Base-by-base conservation (phyloP, 2,113 vertebrate genomes). In the Naja naja region DNA sequence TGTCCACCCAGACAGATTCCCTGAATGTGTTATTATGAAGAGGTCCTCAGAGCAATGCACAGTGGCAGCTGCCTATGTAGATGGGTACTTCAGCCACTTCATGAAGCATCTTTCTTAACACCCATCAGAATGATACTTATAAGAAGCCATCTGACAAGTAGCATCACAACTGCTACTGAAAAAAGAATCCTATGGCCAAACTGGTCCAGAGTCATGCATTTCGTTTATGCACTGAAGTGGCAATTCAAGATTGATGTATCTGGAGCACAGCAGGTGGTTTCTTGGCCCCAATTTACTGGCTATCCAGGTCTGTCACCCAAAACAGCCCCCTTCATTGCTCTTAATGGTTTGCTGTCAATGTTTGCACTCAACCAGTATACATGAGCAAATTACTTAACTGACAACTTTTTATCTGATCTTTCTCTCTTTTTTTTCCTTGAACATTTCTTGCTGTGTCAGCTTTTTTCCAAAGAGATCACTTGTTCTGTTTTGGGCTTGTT, bases 401-500 rank as follows among this genome's bases (percentile, higher is more conserved):
- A 34, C 16, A 52, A 7, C 12, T 60, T 64, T 91, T 23, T 85
- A 22, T 53, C 49, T 90, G 47, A 30, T 22, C 47, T 81, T 39
- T 47, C 27, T 69, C 34, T 52, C 14, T 60, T 22, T 56, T 47
- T 27, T 39, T 87, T 3, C 16, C 34, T 58, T 89, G 88, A 43
- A 56, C 55, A 56, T 89, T 89, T 89, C 12, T 90, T 8, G 60
- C 22, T 90, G 47, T 74, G 60, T 43, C 39, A 53, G 22, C 60
- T 81, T 30, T 27, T 22, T 74, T 47, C 18, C 27, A 34, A 53
- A 22, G 23, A 64, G 52, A 53, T 85, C 52, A 54, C 54, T 52
- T 90, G n/a, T n/a, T 88, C 87, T 90, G 60, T 90, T 53, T 34
- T 74, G 60, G 39, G 88, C 39, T 43, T 90, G n/a, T 54, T 89